Base-by-base conservation (phyloP, 1,140 invertebrate species). In the Dinothrombium tinctorium region DNA sequence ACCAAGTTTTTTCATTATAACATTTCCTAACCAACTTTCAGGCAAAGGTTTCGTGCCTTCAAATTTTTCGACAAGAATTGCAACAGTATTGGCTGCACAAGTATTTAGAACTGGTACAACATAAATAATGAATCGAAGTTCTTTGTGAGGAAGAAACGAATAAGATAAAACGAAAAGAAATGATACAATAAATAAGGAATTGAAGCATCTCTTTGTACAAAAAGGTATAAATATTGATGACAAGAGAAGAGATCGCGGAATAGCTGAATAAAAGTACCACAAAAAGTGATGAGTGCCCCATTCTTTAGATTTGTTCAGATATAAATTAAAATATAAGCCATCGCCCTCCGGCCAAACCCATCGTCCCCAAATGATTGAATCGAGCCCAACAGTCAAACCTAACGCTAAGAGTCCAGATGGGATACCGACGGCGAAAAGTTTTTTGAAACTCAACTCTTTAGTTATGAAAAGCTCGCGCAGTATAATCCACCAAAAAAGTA, bases 181-280 rank as follows among this genome's bases (percentile, higher is more conserved):
- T 4, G 74, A 1, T 75, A 59, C 28, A 92, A 53, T 29, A 64
- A 63, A 36, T 73, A 56, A 29, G 74, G 62, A 50, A 81, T 65
- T 41, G 62, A 57, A 51, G 89, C 80, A 43, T 76, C 59, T 40
- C 69, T 68, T 19, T 76, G 57, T 24, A 86, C 84, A 22, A 87
- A 48, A 6, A 82, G 83, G 40, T 22, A 42, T 15, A 41, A 90
- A 61, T 19, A 82, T 54, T 32, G 83, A 84, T 3, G 73, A 62
- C 24, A 9, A 6, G 2, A 72, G 75, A 50, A 98, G 62, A 4
- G 80, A 79, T 44, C 89, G 63, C 2, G 92, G 92, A 20, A 99
- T 58, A 1, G 86, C 92, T 24, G 87, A 95, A 59, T 89, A 94
- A 57, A 95, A 94, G 59, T 99, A 99, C 94, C 94, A 99, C 8